A percentile compares a stretch with the other conserved stretches of the same genome.
Conservation (phyloP, 2,888 invertebrate species). For the Gymnosoma rotundatum region DNA sequence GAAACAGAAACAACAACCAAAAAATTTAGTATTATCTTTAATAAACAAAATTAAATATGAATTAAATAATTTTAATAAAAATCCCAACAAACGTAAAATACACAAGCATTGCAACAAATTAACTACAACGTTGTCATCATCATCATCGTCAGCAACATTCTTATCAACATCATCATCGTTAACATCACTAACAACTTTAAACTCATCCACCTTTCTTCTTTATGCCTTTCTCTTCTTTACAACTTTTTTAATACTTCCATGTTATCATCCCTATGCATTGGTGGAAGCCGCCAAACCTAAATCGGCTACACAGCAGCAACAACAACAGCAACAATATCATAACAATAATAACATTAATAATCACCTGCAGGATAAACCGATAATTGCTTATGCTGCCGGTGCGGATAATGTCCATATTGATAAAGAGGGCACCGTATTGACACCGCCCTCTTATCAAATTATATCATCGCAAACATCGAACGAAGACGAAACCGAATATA, state of each 20-base stretch:
- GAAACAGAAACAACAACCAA: constrained; percentile 65
- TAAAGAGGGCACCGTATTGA: constrained; percentile 72
- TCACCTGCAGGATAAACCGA: constrained; percentile 68
- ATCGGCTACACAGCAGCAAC: constrained; percentile 76
- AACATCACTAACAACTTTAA: constrained; percentile 11
- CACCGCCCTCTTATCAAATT: constrained; percentile 78
- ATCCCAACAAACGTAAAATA: constrained; percentile 63
- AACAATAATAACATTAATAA: constrained; percentile 71
- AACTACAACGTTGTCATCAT: constrained; percentile 17
- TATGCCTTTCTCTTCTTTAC: constrained; percentile 72
- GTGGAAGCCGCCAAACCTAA: constrained; percentile 77
- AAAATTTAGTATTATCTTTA: constrained; percentile 65
- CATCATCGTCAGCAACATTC: neutral
- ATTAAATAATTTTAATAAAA: constrained; percentile 70
- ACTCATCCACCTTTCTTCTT: constrained; percentile 65
- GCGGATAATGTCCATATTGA: constrained; percentile 71
- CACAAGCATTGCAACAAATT: constrained; percentile 11
- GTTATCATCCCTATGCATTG: constrained; percentile 70
- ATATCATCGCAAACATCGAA: constrained; percentile 79
- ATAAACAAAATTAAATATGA: constrained; percentile 66
- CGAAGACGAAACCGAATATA: constrained; percentile 80
- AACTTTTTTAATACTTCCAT: constrained; percentile 72
- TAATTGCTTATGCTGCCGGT: constrained; percentile 67
- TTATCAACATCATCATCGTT: neutral
- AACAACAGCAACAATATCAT: constrained; percentile 16